Conservation (phyloP, 2,888 invertebrate genomes). For the Mayetiola destructor region DNA sequence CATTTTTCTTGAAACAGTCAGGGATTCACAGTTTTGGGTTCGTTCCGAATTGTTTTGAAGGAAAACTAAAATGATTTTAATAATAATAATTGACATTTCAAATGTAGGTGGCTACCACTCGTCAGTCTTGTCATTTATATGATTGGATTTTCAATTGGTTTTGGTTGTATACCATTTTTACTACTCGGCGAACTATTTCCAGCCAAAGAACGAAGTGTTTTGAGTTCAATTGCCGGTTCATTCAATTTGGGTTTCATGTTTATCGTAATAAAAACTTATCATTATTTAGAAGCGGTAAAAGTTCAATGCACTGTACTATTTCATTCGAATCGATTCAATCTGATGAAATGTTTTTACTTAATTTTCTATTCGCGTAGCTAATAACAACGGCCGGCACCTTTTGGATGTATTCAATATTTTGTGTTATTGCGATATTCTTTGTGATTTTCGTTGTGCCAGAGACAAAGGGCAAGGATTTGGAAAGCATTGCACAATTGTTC, state of each 20-base stretch:
- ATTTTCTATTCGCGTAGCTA: constrained; percentile 26
- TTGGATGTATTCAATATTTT: constrained; percentile 42
- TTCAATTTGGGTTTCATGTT: constrained; percentile 43
- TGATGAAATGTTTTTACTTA: background rate
- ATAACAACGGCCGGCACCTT: constrained; percentile 41
- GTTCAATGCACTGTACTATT: constrained; percentile 1
- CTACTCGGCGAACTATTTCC: constrained; percentile 48
- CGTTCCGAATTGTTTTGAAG: constrained; percentile 16
- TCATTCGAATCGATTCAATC: too few relatives aligned
- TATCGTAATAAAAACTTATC: constrained; percentile 42
- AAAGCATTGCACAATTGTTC: constrained; percentile 41
- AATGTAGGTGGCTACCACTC: constrained; percentile 40
- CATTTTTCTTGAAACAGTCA: constrained; percentile 39
- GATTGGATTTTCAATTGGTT: constrained; percentile 45
- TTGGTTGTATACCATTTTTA: constrained; percentile 47
- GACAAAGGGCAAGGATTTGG: constrained; percentile 54
- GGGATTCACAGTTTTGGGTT: constrained; percentile 36
- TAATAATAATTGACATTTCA: background rate
- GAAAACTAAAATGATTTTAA: background rate
- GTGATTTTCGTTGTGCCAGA: constrained; percentile 45
- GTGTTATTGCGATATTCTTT: constrained; percentile 39
- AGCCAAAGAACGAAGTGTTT: constrained; percentile 39
- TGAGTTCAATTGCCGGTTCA: constrained; percentile 42
- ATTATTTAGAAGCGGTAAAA: constrained; percentile 35
- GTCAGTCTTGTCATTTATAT: constrained; percentile 43